phyloP scores from a whole-genome alignment of 1,140 invertebrate genomes.

The Ceratina japonica region DNA sequence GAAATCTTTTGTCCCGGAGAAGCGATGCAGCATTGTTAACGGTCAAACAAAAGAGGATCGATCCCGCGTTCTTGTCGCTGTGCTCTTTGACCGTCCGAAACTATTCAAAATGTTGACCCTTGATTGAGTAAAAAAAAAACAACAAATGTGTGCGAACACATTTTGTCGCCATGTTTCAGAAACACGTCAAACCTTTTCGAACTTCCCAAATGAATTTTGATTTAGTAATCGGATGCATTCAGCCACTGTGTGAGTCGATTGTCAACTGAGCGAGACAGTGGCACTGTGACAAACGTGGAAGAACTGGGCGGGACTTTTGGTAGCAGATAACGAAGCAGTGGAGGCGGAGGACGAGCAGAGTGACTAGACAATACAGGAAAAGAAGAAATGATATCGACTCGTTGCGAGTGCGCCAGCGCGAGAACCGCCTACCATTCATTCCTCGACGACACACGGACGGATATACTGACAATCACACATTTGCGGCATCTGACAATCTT shows the following conservation, averaged over 20 bases:
- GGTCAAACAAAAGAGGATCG: conserved; percentile 51
- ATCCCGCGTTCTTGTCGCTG: conserved; percentile 44
- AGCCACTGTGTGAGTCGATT: no score
- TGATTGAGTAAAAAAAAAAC: neutral
- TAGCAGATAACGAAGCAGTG: conserved; percentile 48
- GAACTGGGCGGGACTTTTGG: conserved; percentile 68
- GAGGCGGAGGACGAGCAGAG: conserved; percentile 65
- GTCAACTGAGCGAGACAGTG: neutral
- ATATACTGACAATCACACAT: conserved; percentile 38
- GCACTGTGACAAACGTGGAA: conserved; percentile 7
- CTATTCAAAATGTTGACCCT: conserved; percentile 40
- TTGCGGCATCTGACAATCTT: conserved; percentile 30
- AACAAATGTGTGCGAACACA: neutral
- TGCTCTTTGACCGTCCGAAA: conserved; percentile 37
- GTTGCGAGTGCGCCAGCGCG: conserved; percentile 70
- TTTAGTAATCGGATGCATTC: no score
- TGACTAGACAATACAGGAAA: conserved; percentile 72
- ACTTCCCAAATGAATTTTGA: neutral
- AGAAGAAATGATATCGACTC: conserved; percentile 57
- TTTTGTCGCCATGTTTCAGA: neutral
- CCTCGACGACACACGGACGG: conserved; percentile 5
- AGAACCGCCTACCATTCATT: conserved; percentile 68
- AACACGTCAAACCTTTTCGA: neutral
- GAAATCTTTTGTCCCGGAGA: conserved; percentile 58
- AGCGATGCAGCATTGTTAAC: conserved; percentile 62